Base-by-base conservation (phyloP, 2,888 invertebrate species). In the Synergus umbraculus region DNA sequence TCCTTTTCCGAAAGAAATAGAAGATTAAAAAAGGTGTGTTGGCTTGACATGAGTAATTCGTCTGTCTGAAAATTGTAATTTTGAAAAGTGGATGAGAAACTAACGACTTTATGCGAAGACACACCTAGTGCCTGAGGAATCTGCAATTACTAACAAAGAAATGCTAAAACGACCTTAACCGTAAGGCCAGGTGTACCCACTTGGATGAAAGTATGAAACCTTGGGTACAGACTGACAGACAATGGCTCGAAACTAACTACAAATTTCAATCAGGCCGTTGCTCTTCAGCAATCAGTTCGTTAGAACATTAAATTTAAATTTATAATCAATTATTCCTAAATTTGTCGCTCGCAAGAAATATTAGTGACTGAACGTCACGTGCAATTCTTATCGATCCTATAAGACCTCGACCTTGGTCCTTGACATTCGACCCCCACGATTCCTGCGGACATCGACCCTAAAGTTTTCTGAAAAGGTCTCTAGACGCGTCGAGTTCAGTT, bases 401-500 rank as follows among this genome's bases (percentile, higher is more conserved):
- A 86, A 88, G 86, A 89, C 90, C 89, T 90, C 90, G 90, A 90
- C 90, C 90, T 90, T 90, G 90, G 86, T 89, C 88, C 87, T 88
- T 88, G 84, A 87, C 85, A 83, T 86, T 83, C 83, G 79, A 84
- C 83, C 82, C 84, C 79, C 83, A 22, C 79, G 58, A 73, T 54
- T 73, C 65, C 65, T 54, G 79, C 29, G 76, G 81, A 77, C 81
- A 67, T 80, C 83, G 81, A 80, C 82, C 82, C 81, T 79, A 64
- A 46, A 76, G 78, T 78, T 83, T 78, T 80, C 77, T 81, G 76
- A 79, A 81, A 81, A 80, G 64, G 69, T n/a, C 65, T 78, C 43
- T 76, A 63, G 81, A 77, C 78, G 69, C 37, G 76, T 76, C 79
- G 78, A 78, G 79, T 77, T 81, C 79, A 81, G 78, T 78, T 73